Evolutionary conservation across 2,113 vertebrate species (phyloP).

Genomic region (Irena cyanogastra): DNA sequence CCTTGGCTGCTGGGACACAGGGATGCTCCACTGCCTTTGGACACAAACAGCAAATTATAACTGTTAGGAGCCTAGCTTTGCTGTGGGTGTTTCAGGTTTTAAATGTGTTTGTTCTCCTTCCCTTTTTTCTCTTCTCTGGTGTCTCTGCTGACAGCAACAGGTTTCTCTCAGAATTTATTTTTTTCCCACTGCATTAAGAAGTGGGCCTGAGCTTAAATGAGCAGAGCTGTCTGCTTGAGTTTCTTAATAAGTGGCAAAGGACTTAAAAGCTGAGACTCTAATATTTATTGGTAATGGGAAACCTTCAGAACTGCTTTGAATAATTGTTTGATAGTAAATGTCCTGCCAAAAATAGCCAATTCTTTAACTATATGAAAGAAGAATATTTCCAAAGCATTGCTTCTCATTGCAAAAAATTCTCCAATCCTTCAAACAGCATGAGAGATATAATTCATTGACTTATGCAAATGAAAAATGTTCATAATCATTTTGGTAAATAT

Average conservation of each 20-base stretch:
- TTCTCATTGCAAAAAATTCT: neutral
- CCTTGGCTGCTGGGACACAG: neutral
- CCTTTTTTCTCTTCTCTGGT: neutral
- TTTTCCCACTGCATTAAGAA: neutral
- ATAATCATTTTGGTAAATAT: conserved; percentile 33
- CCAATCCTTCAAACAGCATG: neutral
- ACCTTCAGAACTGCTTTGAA: neutral
- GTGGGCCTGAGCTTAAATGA: neutral
- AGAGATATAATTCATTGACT: conserved; percentile 13
- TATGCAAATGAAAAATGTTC: conserved; percentile 19
- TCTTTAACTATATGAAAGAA: neutral
- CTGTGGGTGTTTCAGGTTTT: neutral
- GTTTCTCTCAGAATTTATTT: neutral
- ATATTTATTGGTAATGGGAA: neutral
- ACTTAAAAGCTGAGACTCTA: neutral
- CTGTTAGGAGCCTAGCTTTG: neutral
- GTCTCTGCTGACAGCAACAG: neutral
- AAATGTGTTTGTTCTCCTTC: neutral
- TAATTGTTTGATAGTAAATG: neutral
- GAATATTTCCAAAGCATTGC: neutral
- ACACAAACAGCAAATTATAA: neutral
- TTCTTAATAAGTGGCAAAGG: neutral
- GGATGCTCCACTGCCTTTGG: neutral
- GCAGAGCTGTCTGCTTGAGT: neutral
- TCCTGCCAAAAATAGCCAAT: neutral